Evolutionary conservation across 2,797 vertebrate genomes (phyloP).

Genomic region (Miichthys miiuy): DNA sequence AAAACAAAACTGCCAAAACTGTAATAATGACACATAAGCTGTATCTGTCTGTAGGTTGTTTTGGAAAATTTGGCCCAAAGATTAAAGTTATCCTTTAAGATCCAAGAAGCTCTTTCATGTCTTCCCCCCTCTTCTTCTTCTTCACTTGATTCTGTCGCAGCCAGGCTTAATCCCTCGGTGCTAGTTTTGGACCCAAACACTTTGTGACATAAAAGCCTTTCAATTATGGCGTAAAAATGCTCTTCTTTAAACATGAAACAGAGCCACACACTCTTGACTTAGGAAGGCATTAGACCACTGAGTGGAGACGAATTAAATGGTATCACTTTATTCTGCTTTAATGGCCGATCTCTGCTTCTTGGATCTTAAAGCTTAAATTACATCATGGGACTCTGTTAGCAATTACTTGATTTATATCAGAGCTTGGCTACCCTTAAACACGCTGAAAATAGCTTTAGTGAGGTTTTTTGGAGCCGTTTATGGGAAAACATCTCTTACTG

Average conservation of each 20-base stretch:
- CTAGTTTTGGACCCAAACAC: conserved; percentile 47
- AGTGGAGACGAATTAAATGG: conserved; percentile 45
- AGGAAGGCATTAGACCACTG: conserved; percentile 35
- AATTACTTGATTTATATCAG: conserved; percentile 67
- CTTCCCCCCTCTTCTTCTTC: background rate
- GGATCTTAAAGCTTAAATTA: conserved; percentile 47
- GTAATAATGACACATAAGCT: conserved; percentile 29
- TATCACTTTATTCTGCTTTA: conserved; percentile 56
- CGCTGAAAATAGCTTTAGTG: conserved; percentile 45
- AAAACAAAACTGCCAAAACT: conserved; percentile 25
- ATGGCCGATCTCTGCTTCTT: conserved; percentile 32
- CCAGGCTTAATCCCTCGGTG: conserved; percentile 48
- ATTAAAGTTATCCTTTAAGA: conserved; percentile 60
- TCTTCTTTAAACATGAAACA: conserved; percentile 48
- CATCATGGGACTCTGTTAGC: conserved; percentile 52
- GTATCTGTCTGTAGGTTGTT: conserved; percentile 35
- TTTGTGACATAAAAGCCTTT: conserved; percentile 64
- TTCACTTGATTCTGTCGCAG: conserved; percentile 41
- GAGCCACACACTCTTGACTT: conserved; percentile 28
- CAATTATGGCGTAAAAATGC: conserved; percentile 46
- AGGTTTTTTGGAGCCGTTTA: conserved; percentile 38
- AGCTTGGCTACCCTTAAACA: conserved; percentile 38
- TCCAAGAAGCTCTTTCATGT: conserved; percentile 60
- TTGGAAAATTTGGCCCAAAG: conserved; percentile 37
- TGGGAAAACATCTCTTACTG: conserved; percentile 38